Conservation (phyloP, 2,888 invertebrate species). For the Pecten maximus region DNA sequence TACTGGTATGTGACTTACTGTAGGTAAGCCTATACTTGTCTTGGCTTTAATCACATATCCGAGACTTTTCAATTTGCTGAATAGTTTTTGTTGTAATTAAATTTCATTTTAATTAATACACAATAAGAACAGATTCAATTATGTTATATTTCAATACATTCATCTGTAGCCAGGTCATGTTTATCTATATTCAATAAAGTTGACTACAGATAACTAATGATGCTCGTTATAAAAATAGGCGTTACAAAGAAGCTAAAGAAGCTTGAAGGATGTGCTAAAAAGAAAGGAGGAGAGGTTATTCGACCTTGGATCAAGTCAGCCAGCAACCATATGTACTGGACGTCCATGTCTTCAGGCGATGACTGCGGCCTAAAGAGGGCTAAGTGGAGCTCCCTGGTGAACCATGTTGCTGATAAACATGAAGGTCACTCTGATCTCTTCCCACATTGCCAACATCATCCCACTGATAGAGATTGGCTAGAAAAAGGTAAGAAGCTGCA, state of each 20-base stretch:
- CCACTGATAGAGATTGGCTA: too few relatives aligned
- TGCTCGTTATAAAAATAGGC: neutral
- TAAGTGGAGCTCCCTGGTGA: neutral
- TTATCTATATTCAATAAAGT: too few relatives aligned
- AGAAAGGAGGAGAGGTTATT: neutral
- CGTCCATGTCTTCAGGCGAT: neutral
- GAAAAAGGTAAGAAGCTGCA: too few relatives aligned
- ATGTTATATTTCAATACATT: neutral
- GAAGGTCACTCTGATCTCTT: neutral
- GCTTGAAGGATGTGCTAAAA: neutral
- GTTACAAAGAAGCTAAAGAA: neutral
- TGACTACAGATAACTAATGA: too few relatives aligned
- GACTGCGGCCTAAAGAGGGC: neutral
- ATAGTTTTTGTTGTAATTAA: neutral
- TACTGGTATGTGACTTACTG: too few relatives aligned
- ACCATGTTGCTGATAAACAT: neutral
- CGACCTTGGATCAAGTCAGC: neutral
- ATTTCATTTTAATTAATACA: neutral
- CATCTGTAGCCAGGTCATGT: too few relatives aligned
- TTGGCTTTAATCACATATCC: too few relatives aligned
- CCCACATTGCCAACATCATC: too few relatives aligned
- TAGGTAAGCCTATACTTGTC: too few relatives aligned
- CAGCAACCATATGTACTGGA: neutral
- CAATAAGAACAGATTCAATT: neutral
- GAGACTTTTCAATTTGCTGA: too few relatives aligned